Evolutionary conservation across 2,797 vertebrate species (phyloP).

Genomic region (Melanogrammus aeglefinus): DNA sequence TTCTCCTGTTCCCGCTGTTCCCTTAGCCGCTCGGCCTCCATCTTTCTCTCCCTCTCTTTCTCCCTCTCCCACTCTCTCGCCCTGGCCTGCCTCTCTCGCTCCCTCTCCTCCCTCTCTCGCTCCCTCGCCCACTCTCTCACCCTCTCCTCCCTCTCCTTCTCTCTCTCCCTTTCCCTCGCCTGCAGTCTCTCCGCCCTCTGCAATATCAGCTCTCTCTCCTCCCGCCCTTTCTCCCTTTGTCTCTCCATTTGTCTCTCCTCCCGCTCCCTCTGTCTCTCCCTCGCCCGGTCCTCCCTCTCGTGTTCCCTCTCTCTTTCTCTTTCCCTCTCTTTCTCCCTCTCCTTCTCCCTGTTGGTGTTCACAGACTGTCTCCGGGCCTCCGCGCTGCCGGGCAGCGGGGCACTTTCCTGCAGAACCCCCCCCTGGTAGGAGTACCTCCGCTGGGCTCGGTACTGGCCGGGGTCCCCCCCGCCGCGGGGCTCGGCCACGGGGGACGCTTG

Average conservation of each 20-base stretch:
- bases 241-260: conserved; percentile 39
- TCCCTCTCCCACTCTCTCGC: conserved; percentile 16
- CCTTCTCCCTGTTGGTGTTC: conserved; percentile 49
- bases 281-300: conserved; percentile 39
- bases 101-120: conserved; percentile 37
- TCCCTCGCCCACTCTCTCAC: conserved; percentile 37
- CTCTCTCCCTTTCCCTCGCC: conserved; percentile 43
- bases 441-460: conserved; percentile 31
- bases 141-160: conserved; percentile 36
- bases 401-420: conserved; percentile 50
- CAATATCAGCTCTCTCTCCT: conserved; percentile 40
- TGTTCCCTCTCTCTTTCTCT: conserved; percentile 29
- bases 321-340: conserved; percentile 45
- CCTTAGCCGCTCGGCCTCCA: conserved; percentile 30
- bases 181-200: conserved; percentile 41
- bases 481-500: conserved; percentile 28
- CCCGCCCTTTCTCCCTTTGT: conserved; percentile 42
- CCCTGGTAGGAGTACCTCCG: conserved; percentile 78
- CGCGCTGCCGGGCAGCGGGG: conserved; percentile 28
- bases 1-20: conserved; percentile 40
- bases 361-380: conserved; percentile 60
- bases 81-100: conserved; percentile 19
- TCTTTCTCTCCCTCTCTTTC: conserved; percentile 17
- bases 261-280: conserved; percentile 24
- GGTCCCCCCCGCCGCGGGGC: conserved; percentile 38